Percentiles rank a stretch among this genome's conserved stretches.
Evolutionary conservation across 1,140 invertebrate species (phyloP).

Genomic region (Varroa destructor): DNA sequence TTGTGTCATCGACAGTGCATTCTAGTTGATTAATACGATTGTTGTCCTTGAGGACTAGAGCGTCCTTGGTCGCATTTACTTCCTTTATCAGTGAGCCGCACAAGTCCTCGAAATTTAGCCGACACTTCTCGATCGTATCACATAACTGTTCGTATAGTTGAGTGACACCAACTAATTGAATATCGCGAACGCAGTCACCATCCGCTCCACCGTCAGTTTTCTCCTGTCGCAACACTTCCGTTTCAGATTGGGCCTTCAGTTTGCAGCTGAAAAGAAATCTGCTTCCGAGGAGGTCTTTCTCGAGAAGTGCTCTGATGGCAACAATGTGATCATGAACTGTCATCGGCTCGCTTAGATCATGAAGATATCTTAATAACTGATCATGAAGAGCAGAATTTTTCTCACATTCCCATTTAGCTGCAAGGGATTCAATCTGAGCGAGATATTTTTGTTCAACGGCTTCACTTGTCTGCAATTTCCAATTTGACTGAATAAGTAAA

Average conservation of each 20-base stretch:
- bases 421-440: conserved; percentile 10
- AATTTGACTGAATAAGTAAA: too few relatives aligned
- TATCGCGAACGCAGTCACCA: too few relatives aligned
- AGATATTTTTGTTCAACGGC: conserved; percentile 16
- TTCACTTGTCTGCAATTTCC: not conserved
- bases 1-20: not conserved
- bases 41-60: conserved; percentile 22
- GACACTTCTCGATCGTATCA: conserved; percentile 1
- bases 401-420: conserved; percentile 26
- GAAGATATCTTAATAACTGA: conserved; percentile 12
- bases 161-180: not conserved
- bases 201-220: too few relatives aligned
- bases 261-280: conserved; percentile 1
- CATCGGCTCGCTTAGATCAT: conserved; percentile 22
- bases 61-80: conserved; percentile 6
- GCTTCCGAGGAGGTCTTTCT: conserved; percentile 10
- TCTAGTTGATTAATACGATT: conserved; percentile 8
- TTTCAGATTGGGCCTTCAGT: not conserved
- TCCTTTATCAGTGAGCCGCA: conserved; percentile 3
- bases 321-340: conserved; percentile 26
- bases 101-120: conserved; percentile 3
- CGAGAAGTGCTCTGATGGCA: conserved; percentile 12
- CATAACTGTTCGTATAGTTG: conserved; percentile 21
- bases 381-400: conserved; percentile 13
- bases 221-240: too few relatives aligned